Percentiles rank a stretch among this genome's conserved stretches.
Conservation (phyloP, 2,888 invertebrate genomes). For the Chironomus tentans region DNA sequence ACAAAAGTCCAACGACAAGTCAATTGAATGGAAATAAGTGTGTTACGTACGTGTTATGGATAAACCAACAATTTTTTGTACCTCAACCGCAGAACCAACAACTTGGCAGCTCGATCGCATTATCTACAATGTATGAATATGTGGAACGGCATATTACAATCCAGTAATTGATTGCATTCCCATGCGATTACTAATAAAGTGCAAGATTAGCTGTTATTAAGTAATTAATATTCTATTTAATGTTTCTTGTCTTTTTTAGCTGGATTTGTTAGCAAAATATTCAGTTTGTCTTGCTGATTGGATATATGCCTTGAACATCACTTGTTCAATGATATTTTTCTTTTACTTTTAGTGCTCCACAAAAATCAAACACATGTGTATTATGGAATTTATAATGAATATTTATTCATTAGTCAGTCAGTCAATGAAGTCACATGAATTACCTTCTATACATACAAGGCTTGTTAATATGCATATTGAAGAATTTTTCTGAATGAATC, state of each 20-base stretch:
- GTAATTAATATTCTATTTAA: too few species aligned
- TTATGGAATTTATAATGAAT: not conserved
- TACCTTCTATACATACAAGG: too few species aligned
- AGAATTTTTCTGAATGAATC: not conserved
- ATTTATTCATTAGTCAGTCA: not conserved
- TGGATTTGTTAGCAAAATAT: too few species aligned
- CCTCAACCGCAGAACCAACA: too few species aligned
- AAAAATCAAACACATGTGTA: not conserved
- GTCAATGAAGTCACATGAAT: too few species aligned
- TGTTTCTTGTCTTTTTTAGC: too few species aligned
- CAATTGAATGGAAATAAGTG: not conserved
- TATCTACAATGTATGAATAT: not conserved
- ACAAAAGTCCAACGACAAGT: slow-evolving; percentile 7
- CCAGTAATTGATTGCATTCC: slow-evolving; percentile 14
- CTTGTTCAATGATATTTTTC: not conserved
- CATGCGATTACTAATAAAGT: not conserved
- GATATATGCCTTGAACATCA: too few species aligned
- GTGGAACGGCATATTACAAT: not conserved
- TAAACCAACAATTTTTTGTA: not conserved
- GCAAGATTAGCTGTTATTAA: too few species aligned
- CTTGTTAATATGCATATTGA: not conserved
- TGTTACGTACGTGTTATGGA: not conserved
- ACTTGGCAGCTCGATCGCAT: too few species aligned
- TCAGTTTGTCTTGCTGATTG: too few species aligned
- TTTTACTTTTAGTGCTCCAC: slow-evolving; percentile 8